phyloP scores from a whole-genome alignment of 2,797 vertebrate species.

The Toxotes lorentzi region DNA sequence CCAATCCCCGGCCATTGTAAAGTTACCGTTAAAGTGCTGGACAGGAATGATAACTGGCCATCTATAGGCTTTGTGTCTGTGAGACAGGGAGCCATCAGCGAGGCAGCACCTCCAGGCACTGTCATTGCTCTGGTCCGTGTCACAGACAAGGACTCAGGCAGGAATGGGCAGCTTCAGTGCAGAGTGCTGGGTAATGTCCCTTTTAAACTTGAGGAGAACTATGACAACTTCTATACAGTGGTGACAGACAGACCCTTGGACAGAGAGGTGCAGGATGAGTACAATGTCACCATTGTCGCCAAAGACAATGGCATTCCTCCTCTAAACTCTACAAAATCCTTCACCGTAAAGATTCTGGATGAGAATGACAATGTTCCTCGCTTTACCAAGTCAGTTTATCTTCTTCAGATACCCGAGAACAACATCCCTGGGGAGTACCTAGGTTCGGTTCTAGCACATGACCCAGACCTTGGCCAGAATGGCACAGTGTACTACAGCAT shows the following conservation, averaged over 20 bases:
- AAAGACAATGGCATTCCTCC: slow-evolving; percentile 95
- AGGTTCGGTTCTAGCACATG: slow-evolving; percentile 96
- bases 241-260: slow-evolving; percentile 96
- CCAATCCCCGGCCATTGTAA: slow-evolving; percentile 99
- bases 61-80: slow-evolving; percentile 97
- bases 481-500: slow-evolving; percentile 98
- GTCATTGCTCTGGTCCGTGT: slow-evolving; percentile 97
- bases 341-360: slow-evolving; percentile 95
- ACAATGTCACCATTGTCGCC: slow-evolving; percentile 97
- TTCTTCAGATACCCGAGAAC: slow-evolving; percentile 97
- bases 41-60: slow-evolving; percentile 98
- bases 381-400: slow-evolving; percentile 95
- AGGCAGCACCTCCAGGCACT: slow-evolving; percentile 94
- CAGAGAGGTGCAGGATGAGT: slow-evolving; percentile 95
- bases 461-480: slow-evolving; percentile 97
- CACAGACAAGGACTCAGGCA: slow-evolving; percentile 96
- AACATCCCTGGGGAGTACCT: slow-evolving; percentile 98
- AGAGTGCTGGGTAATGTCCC: slow-evolving; percentile 94
- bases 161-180: slow-evolving; percentile 97
- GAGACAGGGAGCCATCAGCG: slow-evolving; percentile 97
- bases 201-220: slow-evolving; percentile 97
- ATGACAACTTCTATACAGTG: slow-evolving; percentile 97
- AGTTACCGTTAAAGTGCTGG: slow-evolving; percentile 96
- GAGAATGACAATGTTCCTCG: slow-evolving; percentile 98
- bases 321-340: slow-evolving; percentile 97